Evolutionary conservation across 2,888 invertebrate species (phyloP).

Genomic region (Acholoe squamosa): DNA sequence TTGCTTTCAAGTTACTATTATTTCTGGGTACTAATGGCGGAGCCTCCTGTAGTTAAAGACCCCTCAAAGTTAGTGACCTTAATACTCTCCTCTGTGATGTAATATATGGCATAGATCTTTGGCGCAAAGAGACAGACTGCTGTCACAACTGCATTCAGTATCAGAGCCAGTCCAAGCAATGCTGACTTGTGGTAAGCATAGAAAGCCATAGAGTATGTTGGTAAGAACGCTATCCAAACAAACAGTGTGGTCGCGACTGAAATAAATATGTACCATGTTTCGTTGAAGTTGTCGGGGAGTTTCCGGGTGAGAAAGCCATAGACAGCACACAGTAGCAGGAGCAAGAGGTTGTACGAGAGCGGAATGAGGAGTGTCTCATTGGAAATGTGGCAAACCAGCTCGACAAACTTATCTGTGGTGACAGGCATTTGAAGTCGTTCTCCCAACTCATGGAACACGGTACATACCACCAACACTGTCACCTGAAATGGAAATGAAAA

Average conservation of each 20-base stretch:
- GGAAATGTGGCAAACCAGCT: constrained; percentile 3
- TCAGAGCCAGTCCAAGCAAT: not conserved
- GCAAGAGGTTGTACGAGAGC: constrained; percentile 42
- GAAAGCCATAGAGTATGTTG: constrained; percentile 55
- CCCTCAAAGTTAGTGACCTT: constrained; percentile 3
- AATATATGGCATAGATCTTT: constrained; percentile 53
- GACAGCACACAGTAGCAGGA: constrained; percentile 22
- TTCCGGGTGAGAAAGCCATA: constrained; percentile 58
- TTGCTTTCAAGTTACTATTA: too few species aligned
- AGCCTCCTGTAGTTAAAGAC: not conserved
- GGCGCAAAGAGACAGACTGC: constrained; percentile 29
- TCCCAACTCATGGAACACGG: not conserved
- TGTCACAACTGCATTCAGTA: constrained; percentile 36
- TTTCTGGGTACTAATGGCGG: too few species aligned
- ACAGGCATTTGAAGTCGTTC: constrained; percentile 56
- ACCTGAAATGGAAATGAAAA: constrained; percentile 14
- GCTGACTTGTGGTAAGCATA: constrained; percentile 51
- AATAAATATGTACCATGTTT: constrained; percentile 59
- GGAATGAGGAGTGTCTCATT: not conserved
- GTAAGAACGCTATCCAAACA: constrained; percentile 51
- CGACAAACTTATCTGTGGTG: constrained; percentile 29
- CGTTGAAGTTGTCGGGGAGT: constrained; percentile 61
- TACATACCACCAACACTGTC: not conserved
- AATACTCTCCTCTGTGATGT: not conserved
- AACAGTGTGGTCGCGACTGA: constrained; percentile 21